Base-by-base conservation (phyloP, 92 coral and sea anemone genomes). In the Zoanthus sociatus region DNA sequence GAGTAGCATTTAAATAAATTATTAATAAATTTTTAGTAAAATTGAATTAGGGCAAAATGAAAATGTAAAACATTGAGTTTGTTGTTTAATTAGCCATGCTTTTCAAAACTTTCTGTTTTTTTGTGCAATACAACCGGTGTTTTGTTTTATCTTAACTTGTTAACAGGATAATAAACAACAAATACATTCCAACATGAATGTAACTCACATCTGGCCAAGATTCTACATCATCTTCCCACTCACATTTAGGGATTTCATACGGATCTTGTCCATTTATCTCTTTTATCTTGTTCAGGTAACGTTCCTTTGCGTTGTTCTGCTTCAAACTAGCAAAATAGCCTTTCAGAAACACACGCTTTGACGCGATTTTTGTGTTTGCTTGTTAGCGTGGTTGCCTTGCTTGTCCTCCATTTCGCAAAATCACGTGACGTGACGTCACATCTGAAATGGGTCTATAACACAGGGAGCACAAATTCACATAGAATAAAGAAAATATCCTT, bases 141-240 rank as follows among this genome's bases (percentile, higher is more conserved):
- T 63, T 63, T 63, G 69, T 63, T 63, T 63, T 17, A 63, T 63
- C 69, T 63, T 63, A 63, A 63, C 31, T 63, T 63, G 32, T 63
- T 63, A 63, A 17, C 69, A 63, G 32, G 69, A n/a, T 63, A 63
- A 63, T 63, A 63, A 63, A 63, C 69, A 17, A n/a, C n/a, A n/a
- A n/a, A n/a, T 51, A 72, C 54, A 58, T 87, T 90, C 92, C 92
- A 20, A 84, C 92, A 50, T 89, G 64, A n/a, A 88, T 88, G 79
- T 88, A 83, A 14, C 75, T 71, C n/a, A 88, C 88, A 18, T 33
- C 26, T 30, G 91, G 91, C 91, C 86, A 88, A 9, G 47, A 50
- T 31, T 88, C 91, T 54, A 54, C 78, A 79, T 87, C 88, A 50
- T 87, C 90, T 44, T 16, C 45, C 88, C 63, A 87, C 78, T 60